Base-by-base conservation (phyloP, 2,113 vertebrate genomes). In the Semnornis frantzii region DNA sequence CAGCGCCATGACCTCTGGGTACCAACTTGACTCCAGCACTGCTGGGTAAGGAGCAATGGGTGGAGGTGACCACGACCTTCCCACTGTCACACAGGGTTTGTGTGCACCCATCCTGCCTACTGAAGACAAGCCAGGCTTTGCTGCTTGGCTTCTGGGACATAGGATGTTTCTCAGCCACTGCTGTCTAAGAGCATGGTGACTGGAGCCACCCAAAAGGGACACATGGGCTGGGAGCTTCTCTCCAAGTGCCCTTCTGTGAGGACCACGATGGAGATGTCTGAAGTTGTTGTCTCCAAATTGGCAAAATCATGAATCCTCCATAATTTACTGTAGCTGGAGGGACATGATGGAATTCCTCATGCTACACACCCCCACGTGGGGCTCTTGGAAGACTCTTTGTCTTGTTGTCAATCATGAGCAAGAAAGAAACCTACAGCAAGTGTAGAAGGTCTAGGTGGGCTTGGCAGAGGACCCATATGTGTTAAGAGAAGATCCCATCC, bases 1-100 rank as follows among this genome's bases (percentile, higher is more conserved):
- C 81, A 88, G 75, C 65, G 46, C 92, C 6, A 54, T 15, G 1
- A 31, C 46, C 62, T 16, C 83, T 11, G 87, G 69, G 8, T 93
- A 93, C 79, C 94, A 96, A n/a, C 82, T 92, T 2, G 94, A 96
- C 30, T 17, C 93, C 94, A 93, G 64, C 81, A 4, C 71, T 48
- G 42, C 93, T 10, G 90, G 94, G 96, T 96, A 95, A 95, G 5
- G 55, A 77, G 28, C 63, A 1, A 2, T 1, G 69, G 18, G 39
- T 23, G 79, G 23, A 52, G 50, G 23, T 52, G 23, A 24, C 50
- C 50, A 25, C 5, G 44, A 2, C 44, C 19, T 34, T 46, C 42
- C 70, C 0, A 0, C 70, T 39, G 70, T 30, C 6, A 7, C 4
- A 3, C 46, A 10, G 63, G 59, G 8, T 20, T 46, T 44, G 28